Percentiles rank a stretch among this genome's conserved stretches.
These are phyloP conservation scores for Micromesistius poutassou DNA, from an alignment of 2,797 vertebrate species.

Conservation along the genomic window DNA sequence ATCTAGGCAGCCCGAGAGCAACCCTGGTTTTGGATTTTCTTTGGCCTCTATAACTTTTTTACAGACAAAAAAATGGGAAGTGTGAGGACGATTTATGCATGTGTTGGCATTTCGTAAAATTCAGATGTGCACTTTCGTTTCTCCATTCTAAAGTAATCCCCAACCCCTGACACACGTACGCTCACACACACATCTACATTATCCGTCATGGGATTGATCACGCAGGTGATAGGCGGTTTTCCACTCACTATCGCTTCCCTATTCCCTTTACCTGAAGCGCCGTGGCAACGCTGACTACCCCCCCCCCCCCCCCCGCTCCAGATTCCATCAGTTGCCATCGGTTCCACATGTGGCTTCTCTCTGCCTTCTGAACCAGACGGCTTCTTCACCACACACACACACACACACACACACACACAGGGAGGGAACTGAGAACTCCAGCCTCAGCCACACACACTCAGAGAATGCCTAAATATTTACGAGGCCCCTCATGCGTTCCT, in stretches of 20 bases:
- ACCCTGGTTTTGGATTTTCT: not conserved
- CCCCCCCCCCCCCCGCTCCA: not conserved
- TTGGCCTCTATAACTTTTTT: conserved; percentile 34
- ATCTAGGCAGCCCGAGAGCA: conserved; percentile 52
- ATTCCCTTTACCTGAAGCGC: not conserved
- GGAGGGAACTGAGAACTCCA: too few species aligned
- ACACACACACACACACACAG: not conserved
- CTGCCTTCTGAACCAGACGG: not conserved
- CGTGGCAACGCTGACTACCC: not conserved
- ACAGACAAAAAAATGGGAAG: conserved; percentile 29
- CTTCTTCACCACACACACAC: not conserved
- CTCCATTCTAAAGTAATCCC: not conserved
- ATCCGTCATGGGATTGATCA: not conserved
- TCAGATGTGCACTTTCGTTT: not conserved
- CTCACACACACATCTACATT: not conserved
- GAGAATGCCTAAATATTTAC: conserved; percentile 66
- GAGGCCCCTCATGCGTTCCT: conserved; percentile 33
- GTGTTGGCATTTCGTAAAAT: conserved; percentile 32
- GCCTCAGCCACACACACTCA: conserved; percentile 23
- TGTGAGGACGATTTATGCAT: conserved; percentile 39
- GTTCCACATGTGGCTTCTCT: conserved; percentile 2
- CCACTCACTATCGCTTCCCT: not conserved
- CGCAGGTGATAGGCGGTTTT: not conserved
- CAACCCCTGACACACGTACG: not conserved
- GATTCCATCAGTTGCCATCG: not conserved